phyloP scores from a whole-genome alignment of 64 coral and sea anemone genomes.

The Actinia tenebrosa region DNA sequence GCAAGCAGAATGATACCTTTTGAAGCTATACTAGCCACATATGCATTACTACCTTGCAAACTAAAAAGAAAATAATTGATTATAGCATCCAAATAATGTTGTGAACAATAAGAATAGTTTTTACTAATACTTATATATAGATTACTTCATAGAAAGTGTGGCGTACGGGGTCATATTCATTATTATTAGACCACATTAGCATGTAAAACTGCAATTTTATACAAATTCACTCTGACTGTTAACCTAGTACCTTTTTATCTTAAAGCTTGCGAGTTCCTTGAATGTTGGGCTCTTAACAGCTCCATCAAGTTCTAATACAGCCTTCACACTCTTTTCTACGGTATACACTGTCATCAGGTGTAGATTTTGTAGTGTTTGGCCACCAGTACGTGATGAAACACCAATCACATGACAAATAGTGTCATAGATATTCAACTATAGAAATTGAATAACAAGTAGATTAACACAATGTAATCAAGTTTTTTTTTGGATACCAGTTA shows the following conservation, averaged over 20 bases:
- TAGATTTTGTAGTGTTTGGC: slow-evolving; percentile 85
- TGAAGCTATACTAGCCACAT: slow-evolving; percentile 60
- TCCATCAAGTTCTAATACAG: slow-evolving; percentile 30
- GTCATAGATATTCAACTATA: slow-evolving; percentile 87
- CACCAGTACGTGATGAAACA: slow-evolving; percentile 87
- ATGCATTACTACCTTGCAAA: slow-evolving; percentile 63
- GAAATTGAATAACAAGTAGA: neutral
- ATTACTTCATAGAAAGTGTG: no score
- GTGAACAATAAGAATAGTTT: no score
- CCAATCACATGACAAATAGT: slow-evolving; percentile 73
- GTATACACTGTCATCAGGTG: slow-evolving; percentile 71
- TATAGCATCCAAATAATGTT: neutral
- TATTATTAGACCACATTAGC: no score
- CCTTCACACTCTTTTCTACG: slow-evolving; percentile 51
- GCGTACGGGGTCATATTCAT: no score
- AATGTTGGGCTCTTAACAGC: slow-evolving; percentile 11
- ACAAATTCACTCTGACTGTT: no score
- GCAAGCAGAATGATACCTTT: slow-evolving; percentile 53
- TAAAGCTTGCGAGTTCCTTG: slow-evolving; percentile 54
- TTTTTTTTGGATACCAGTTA: no score
- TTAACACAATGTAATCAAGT: neutral
- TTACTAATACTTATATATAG: no score
- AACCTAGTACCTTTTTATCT: slow-evolving; percentile 25
- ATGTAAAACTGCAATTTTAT: no score
- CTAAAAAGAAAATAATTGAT: slow-evolving; percentile 1